Conservation (phyloP, 2,113 vertebrate species). For the Cynoglossus semilaevis region DNA sequence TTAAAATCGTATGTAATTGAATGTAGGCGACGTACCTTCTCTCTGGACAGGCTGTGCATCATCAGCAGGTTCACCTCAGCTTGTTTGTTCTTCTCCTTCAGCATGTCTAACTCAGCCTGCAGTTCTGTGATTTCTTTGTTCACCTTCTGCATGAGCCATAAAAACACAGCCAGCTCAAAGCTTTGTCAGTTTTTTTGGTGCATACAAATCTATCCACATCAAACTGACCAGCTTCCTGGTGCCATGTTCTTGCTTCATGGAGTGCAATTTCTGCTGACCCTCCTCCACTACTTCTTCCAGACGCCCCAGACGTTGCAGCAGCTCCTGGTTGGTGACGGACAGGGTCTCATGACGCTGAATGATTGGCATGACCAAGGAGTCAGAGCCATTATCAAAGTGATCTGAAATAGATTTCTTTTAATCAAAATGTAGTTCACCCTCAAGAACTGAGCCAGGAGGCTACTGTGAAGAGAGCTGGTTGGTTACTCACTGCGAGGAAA, state of each 20-base stretch:
- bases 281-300: slow-evolving; percentile 69
- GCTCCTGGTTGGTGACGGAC: slow-evolving; percentile 64
- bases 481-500: too few species aligned
- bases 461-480: too few species aligned
- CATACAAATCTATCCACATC: not conserved
- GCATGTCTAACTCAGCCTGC: slow-evolving; percentile 65
- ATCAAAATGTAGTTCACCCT: too few species aligned
- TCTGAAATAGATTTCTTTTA: slow-evolving; percentile 4
- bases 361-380: slow-evolving; percentile 62
- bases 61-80: slow-evolving; percentile 56
- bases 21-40: slow-evolving; percentile 58
- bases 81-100: slow-evolving; percentile 64
- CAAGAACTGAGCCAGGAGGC: too few species aligned
- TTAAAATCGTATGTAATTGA: not conserved
- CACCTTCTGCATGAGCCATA: slow-evolving; percentile 53
- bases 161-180: not conserved
- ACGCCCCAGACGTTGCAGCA: slow-evolving; percentile 62
- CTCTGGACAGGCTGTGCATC: slow-evolving; percentile 61
- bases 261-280: slow-evolving; percentile 56
- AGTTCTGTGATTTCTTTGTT: slow-evolving; percentile 72
- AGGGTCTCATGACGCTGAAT: slow-evolving; percentile 71
- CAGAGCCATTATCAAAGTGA: slow-evolving; percentile 54
- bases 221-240: slow-evolving; percentile 65
- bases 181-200: not conserved
- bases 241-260: slow-evolving; percentile 65